phyloP scores from a whole-genome alignment of 2,797 vertebrate species.

The Bufotes viridis region DNA sequence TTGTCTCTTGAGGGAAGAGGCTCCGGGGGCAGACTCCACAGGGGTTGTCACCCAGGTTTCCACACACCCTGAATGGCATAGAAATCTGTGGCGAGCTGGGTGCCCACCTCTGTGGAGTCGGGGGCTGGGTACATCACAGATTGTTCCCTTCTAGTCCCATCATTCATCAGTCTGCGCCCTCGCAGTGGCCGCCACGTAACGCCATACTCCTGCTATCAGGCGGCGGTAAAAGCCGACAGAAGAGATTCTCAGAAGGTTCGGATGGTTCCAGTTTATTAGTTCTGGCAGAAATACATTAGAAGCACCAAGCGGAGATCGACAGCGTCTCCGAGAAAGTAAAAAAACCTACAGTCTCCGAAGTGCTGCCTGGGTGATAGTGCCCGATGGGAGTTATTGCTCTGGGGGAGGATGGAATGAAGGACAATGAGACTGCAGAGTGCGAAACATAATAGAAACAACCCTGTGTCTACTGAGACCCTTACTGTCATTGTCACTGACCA shows the following conservation, averaged over 20 bases:
- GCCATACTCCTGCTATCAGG: constrained; percentile 25
- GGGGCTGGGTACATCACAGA: background rate
- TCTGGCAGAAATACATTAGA: constrained; percentile 73
- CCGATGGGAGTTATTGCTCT: constrained; percentile 26
- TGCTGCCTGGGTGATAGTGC: background rate
- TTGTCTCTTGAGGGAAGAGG: too few relatives aligned
- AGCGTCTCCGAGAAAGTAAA: constrained; percentile 32
- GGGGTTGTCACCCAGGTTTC: too few relatives aligned
- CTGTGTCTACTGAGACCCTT: background rate
- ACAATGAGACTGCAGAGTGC: background rate
- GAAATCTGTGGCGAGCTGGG: too few relatives aligned
- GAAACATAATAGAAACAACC: background rate
- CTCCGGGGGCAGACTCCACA: too few relatives aligned
- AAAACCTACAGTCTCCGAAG: constrained; percentile 41
- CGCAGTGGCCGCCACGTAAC: background rate
- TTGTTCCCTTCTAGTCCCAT: constrained; percentile 3
- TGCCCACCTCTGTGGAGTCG: too few relatives aligned
- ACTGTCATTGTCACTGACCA: too few relatives aligned
- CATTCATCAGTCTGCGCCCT: constrained; percentile 14
- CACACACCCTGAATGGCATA: too few relatives aligned
- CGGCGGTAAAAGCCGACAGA: background rate
- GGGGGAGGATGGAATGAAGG: background rate
- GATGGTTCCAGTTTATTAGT: constrained; percentile 75
- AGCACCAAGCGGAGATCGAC: constrained; percentile 60
- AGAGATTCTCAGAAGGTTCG: constrained; percentile 57